Evolutionary conservation across 2,113 vertebrate genomes (phyloP), one percentile per base, ranked within the genome.

Genomic region (Pyrgilauda ruficollis): DNA sequence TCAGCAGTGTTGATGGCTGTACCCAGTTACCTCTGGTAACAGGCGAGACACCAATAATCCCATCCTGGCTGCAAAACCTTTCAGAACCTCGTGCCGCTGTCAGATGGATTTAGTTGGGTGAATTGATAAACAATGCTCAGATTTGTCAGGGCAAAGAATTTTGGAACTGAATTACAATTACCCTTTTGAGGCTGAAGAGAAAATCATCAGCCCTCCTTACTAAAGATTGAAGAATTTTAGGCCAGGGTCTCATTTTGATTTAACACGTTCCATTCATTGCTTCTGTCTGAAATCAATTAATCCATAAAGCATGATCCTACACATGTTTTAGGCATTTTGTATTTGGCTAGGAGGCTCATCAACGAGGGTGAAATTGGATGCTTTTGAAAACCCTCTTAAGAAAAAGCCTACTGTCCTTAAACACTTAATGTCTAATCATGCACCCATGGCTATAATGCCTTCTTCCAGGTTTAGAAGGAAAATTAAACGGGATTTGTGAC

Each of bases 1-100:
- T 75, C 67, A 52, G 43, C 69, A 59, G 28, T 46, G 77, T 58
- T 91, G 87, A 66, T 78, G 76, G 33, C n/a, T 68, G 61, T 53
- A 30, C n/a, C 33, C 66, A 27, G 91, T 81, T 87, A 94, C 77
- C 94, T 94, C n/a, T 70, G 78, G 85, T 90, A 92, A 91, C 62
- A 72, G 91, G 80, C 7, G 10, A 75, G 85, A 94, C 92, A 87
- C 11, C 66, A 33, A 7, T 82, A 86, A 89, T 96, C 68, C 49
- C 0, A 0, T 9, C 46, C 52, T 68, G 76, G 31, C 53, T 87
- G 74, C 68, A 84, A 28, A 68, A 22, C 30, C 78, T 70, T 70
- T 44, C 85, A 84, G 55, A 63, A 13, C 58, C 56, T 67, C 35
- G 6, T 93, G 59, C 33, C 1, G 1, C 62, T 69, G 10, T 56